Base-by-base conservation (phyloP, 2,797 vertebrate species). In the Tolypeutes matacus region DNA sequence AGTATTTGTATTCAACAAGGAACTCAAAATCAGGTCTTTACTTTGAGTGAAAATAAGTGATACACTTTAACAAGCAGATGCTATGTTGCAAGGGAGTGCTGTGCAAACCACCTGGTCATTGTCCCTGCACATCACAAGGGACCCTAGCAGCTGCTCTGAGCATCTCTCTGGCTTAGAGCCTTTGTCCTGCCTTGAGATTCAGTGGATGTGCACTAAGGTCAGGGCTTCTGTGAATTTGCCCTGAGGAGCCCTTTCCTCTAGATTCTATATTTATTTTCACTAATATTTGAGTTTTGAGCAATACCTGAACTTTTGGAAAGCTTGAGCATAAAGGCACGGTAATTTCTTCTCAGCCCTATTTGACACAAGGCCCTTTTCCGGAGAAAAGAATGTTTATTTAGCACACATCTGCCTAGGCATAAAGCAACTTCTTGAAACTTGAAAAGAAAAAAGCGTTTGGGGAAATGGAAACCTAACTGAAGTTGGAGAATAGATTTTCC, bases 361-460 rank as follows among this genome's bases (percentile, higher is more conserved):
- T 95, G 65, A 87, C 75, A 89, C 1, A 0, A 0, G 73, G 72
- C 78, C 86, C 76, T 91, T 89, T 81, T 3, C 29, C 78, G 70
- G 76, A 93, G 27, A 86, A 70, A 95, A 97, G 76, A 95, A 84
- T 84, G 77, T 91, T 88, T 91, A 60, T 62, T 39, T 67, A 92
- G 83, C 86, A 96, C 62, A 95, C 96, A 95, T 96, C 65, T 94
- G 13, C 49, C 81, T 93, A 96, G 87, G 94, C 56, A 97, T 86
- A 97, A 97, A 97, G 82, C 42, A 92, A 82, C 75, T 89, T 96
- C 58, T 91, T 95, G 39, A 95, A 69, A 95, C 62, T 80, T 95
- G 86, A 89, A 94, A 97, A 95, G 75, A 90, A 96, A 95, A 95
- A 58, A 96, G 96, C 56, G 83, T 95, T 95, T 86, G 34, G 49